Evolutionary conservation across 2,888 invertebrate species (phyloP), one percentile per base, ranked within the genome.

Genomic region (Sphaerophoria rueppellii): DNA sequence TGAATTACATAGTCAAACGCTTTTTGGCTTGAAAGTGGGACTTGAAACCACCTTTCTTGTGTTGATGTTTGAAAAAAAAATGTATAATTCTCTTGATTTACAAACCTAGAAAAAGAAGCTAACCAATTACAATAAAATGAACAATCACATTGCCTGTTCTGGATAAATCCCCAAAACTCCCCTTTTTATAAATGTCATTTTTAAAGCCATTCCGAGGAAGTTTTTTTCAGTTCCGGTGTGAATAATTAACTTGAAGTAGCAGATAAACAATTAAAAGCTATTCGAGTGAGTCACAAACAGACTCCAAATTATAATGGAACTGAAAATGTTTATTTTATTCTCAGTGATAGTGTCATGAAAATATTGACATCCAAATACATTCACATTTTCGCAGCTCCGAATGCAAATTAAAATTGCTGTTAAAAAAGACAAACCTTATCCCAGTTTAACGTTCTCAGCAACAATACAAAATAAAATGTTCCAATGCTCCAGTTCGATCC

Each of bases 311-410:
- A 43, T 43, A 52, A 52, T 32, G 24, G 11, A 32, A 1, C 24
- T 52, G 52, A 24, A 52, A 55, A 55, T 55, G 55, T 32, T 55
- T 11, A 34, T 55, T 55, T 34, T n/a, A 24, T 55, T 34, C 14
- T 48, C 14, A 48, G 14, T 14, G 48, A 48, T n/a, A 55, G n/a
- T 55, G 6, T 34, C n/a, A n/a, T 34, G 14, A 14, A 55, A 34
- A 55, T 34, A 54, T 54, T 54, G 54, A 54, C n/a, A 34, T 54
- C 12, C 32, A 34, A 54, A 48, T 43, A 4, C 43, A 11, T 24
- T 52, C 11, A 16, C 43, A 7, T 24, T 24, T 24, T 24, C 24
- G 24, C 24, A 24, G 11, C 9, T 9, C 43, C 2, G 6, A 43
- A 43, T 43, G 11, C 9, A 43, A 43, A 5, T 11, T 43, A 11